These are phyloP conservation scores for Pardosa pseudoannulata DNA, from an alignment of 2,888 invertebrate genomes.

Conservation along the genomic window DNA sequence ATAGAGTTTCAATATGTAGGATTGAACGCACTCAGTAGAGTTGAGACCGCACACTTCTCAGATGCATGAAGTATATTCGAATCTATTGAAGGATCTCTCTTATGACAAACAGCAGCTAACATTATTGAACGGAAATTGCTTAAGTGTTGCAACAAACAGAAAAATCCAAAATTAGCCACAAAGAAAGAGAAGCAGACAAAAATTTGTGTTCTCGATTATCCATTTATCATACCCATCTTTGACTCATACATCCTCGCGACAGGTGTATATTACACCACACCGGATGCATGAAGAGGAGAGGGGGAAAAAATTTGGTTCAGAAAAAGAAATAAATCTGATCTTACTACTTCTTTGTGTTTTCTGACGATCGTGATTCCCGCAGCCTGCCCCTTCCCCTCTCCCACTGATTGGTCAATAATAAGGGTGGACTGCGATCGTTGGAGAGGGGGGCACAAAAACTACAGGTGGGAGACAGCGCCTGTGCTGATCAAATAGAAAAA, in stretches of 20 bases:
- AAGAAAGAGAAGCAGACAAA: no score
- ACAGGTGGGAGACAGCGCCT: slow-evolving; percentile 49
- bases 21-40: no score
- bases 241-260: slow-evolving; percentile 26
- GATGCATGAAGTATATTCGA: no score
- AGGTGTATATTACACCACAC: slow-evolving; percentile 64
- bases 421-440: slow-evolving; percentile 10
- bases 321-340: slow-evolving; percentile 33
- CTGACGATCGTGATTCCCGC: slow-evolving; percentile 43
- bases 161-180: no score
- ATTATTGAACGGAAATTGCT: no score
- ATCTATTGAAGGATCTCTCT: no score
- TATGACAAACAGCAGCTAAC: no score
- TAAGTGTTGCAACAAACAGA: no score
- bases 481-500: slow-evolving; percentile 40
- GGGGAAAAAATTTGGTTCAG: slow-evolving; percentile 16
- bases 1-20: no score
- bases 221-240: slow-evolving; percentile 34
- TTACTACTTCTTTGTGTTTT: slow-evolving; percentile 37
- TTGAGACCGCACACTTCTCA: no score
- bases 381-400: slow-evolving; percentile 3
- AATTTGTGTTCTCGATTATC: no score
- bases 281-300: slow-evolving; percentile 42
- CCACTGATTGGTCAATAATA: slow-evolving; percentile 56
- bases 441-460: background rate